Base-by-base conservation (phyloP, 2,888 invertebrate genomes). In the Cerastis rubricosa region DNA sequence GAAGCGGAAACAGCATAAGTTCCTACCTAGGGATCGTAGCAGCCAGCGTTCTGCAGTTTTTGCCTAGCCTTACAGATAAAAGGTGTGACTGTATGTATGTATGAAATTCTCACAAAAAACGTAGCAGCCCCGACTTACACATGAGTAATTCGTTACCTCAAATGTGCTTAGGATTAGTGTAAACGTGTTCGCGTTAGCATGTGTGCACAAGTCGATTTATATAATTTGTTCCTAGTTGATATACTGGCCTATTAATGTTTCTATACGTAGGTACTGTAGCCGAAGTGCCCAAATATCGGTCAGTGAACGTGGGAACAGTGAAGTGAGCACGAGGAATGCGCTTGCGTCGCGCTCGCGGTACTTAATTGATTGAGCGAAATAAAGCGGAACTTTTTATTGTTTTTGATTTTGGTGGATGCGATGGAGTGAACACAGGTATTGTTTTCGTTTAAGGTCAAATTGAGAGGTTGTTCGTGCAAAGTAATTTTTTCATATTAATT, bases 251-350 rank as follows among this genome's bases (percentile, higher is more conserved):
- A 22, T 40, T n/a, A 14, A 22, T 17, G 43, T 25, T 25, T 43
- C 57, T 61, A 43, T 43, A n/a, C n/a, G n/a, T n/a, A 35, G 35
- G 3, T 35, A 43, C 49, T 71, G 19, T 64, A 9, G 43, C 49
- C 71, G 6, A 72, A 72, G 67, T 75, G 19, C 88, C 89, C 83
- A 84, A 90, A 91, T 91, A 90, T 92, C 92, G 92, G 91, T 89
- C 92, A 90, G 88, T 82, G 89, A 92, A 93, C 94, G 94, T 94
- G 94, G 93, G 94, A 94, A 93, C 87, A 78, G 81, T 78, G 82
- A 69, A 81, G 85, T 81, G 84, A 77, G 61, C 85, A 68, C 69
- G 76, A 83, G 78, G 86, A 86, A 88, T 88, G 88, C 80, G 86
- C 82, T 70, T 74, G 84, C 70, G 71, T 71, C 80, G 83, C 80